These are phyloP conservation scores for Trachelus stipa DNA, from an alignment of 2,888 invertebrate species.

Conservation along the genomic window DNA sequence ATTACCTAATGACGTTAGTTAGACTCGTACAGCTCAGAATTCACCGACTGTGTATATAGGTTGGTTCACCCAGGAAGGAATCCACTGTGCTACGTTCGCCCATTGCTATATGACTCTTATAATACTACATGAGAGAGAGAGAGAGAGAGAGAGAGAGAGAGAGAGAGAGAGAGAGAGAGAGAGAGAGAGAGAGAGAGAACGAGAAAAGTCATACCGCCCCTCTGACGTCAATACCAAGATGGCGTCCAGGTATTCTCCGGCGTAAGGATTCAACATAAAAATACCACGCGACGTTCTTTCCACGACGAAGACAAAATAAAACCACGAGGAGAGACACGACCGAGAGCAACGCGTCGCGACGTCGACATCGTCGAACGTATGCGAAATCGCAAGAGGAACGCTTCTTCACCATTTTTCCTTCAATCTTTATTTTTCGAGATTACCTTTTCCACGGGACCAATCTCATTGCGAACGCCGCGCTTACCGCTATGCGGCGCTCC, in stretches of 20 bases:
- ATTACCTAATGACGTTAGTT: constrained; percentile 53
- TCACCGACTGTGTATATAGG: constrained; percentile 20
- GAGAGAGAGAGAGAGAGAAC: too few relatives aligned
- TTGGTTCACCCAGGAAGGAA: neutral
- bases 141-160: too few relatives aligned
- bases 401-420: too few relatives aligned
- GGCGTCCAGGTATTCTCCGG: neutral
- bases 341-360: neutral
- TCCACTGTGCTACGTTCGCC: neutral
- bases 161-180: too few relatives aligned
- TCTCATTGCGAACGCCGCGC: neutral
- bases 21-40: constrained; percentile 45
- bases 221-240: neutral
- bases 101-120: neutral
- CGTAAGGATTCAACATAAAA: neutral
- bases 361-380: neutral
- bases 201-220: neutral
- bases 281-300: neutral
- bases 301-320: neutral
- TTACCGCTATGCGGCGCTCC: neutral
- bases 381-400: too few relatives aligned
- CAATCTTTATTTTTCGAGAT: neutral
- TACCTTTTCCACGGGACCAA: neutral
- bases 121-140: too few relatives aligned
- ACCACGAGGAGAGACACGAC: neutral